These are phyloP conservation scores for Colletes collaris DNA, from an alignment of 2,888 invertebrate genomes.

Conservation along the genomic window DNA sequence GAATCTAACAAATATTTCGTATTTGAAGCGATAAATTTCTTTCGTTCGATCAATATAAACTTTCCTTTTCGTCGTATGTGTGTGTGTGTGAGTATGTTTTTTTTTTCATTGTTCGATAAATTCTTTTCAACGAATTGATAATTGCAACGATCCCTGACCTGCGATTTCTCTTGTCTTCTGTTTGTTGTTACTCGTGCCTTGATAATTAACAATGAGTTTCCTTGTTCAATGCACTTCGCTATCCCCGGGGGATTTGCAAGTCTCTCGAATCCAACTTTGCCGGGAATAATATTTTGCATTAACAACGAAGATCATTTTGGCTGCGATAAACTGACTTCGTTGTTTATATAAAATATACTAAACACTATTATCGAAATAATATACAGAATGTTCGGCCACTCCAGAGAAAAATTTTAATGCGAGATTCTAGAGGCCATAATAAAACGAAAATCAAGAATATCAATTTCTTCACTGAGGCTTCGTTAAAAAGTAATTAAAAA, in stretches of 20 bases:
- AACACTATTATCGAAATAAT: too few species aligned
- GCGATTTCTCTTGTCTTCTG: conserved; percentile 49
- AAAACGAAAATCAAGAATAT: too few species aligned
- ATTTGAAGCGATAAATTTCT: not conserved
- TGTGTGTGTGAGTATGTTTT: conserved; percentile 2
- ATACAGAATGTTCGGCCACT: too few species aligned
- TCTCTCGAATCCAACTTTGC: conserved; percentile 11
- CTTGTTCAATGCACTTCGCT: conserved; percentile 16
- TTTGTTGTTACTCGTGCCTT: conserved; percentile 15
- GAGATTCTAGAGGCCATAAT: too few species aligned
- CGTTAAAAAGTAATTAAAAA: too few species aligned
- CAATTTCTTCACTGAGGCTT: too few species aligned
- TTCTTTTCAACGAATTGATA: conserved; percentile 18
- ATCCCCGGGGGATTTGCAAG: not conserved
- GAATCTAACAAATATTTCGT: too few species aligned
- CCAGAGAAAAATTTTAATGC: too few species aligned
- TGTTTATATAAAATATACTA: too few species aligned
- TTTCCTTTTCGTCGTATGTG: conserved; percentile 28
- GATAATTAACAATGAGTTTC: conserved; percentile 51
- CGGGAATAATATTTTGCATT: too few species aligned
- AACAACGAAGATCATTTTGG: too few species aligned
- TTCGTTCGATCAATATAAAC: conserved; percentile 6
- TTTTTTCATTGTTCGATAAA: conserved; percentile 18
- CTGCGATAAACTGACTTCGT: too few species aligned
- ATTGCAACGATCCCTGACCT: conserved; percentile 44